phyloP scores from a whole-genome alignment of 2,888 invertebrate genomes.

The Heteromyza rotundicornis region DNA sequence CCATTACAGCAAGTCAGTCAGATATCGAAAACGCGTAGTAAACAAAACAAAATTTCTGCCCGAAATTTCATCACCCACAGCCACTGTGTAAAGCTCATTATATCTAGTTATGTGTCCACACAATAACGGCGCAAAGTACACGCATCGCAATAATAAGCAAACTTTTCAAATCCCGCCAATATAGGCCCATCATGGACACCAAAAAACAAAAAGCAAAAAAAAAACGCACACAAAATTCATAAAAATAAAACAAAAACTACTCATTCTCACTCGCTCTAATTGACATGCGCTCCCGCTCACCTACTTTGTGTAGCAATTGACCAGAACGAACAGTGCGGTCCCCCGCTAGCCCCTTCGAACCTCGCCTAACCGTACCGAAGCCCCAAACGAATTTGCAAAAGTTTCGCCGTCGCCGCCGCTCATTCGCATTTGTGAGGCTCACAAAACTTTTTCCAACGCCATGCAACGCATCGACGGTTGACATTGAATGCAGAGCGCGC shows the following conservation, averaged over 20 bases:
- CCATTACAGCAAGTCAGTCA: no score
- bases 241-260: conserved; percentile 32
- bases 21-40: no score
- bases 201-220: conserved; percentile 22
- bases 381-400: conserved; percentile 9
- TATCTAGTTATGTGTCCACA: conserved; percentile 19
- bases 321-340: background rate
- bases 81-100: conserved; percentile 31
- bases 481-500: conserved; percentile 41
- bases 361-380: background rate
- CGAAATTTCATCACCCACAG: no score
- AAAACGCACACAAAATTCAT: conserved; percentile 27
- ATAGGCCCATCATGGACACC: conserved; percentile 47
- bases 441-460: conserved; percentile 33
- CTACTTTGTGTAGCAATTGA: background rate
- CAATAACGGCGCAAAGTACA: conserved; percentile 24
- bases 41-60: no score
- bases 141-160: conserved; percentile 39
- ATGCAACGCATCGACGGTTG: conserved; percentile 35
- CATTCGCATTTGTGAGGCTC: background rate
- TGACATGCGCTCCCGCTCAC: conserved; percentile 12
- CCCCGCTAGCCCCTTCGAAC: background rate
- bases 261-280: conserved; percentile 18
- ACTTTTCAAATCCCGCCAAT: conserved; percentile 48
- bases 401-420: background rate